Base-by-base conservation (phyloP, 2,113 vertebrate genomes). In the Neodon shergylaensis region DNA sequence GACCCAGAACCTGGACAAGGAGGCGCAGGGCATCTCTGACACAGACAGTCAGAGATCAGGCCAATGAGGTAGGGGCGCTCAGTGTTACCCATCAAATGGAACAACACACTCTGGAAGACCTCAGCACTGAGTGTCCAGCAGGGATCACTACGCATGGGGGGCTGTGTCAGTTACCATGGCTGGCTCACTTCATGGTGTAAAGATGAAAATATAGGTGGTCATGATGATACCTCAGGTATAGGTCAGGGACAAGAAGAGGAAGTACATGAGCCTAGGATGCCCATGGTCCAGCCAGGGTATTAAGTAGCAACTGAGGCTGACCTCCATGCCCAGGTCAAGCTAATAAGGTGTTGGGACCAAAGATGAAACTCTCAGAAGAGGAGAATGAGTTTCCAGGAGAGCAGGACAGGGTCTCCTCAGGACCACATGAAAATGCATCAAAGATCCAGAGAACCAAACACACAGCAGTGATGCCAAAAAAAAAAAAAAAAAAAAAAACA, bases 91-190 rank as follows among this genome's bases (percentile, higher is more conserved):
- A 99, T 97, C 52, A 99, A 97, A 92, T 99, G 99, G 24, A 99
- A 99, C 77, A 99, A 78, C 26, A 99, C 98, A 5, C 99, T 99
- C 98, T 99, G 99, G 95, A 99, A 98, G 31, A 99, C 99, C 94
- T 99, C 99, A 0, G 99, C 99, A 0, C 99, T 99, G 96, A 99
- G 44, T 99, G 98, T 0, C 99, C 98, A 0, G 99, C 99, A 2
- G 99, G 99, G 36, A 99, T 98, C 7, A 99, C 99, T 33, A 99
- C 98, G 3, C 99, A 99, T 99, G 99, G 98, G 36, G 99, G 97
- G 3, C 99, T 1, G 17, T 99, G 33, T 99, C 99, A 0, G 99
- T 99, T 44, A 99, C 99, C 0, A 99, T 99, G 96, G 99, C 49
- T 99, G 96, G 99, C 49, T 99, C 99, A 42, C 58, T 83, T 19